phyloP scores from a whole-genome alignment of 2,113 vertebrate genomes.

The Nesospiza acunhae region DNA sequence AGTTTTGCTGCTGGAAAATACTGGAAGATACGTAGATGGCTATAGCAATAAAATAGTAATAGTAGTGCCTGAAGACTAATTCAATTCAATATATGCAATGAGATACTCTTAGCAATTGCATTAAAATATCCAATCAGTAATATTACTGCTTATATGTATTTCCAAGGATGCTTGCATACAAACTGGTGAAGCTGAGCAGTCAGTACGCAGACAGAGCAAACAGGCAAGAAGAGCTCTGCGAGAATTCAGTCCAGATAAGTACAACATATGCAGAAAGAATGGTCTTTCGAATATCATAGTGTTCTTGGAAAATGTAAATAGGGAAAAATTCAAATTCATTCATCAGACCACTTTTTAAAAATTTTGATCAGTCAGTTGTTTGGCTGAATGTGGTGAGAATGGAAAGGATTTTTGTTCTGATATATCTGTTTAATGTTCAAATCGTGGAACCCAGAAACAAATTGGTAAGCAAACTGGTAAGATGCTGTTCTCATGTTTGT shows the following conservation, averaged over 20 bases:
- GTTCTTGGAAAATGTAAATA: not conserved
- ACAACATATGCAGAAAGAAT: not conserved
- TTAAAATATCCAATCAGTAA: not conserved
- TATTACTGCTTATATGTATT: not conserved
- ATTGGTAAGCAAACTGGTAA: not conserved
- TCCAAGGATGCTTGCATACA: not conserved
- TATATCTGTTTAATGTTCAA: not conserved
- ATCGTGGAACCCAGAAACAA: not conserved
- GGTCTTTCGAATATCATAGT: not conserved
- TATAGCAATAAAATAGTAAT: not conserved
- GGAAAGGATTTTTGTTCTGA: not conserved
- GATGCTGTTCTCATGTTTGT: not conserved
- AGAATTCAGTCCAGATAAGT: not conserved
- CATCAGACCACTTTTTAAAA: not conserved
- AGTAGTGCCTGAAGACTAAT: not conserved
- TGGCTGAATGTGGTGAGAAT: not conserved
- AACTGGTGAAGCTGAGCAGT: not conserved
- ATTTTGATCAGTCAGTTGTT: not conserved
- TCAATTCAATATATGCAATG: not conserved
- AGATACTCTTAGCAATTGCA: not conserved
- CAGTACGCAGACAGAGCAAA: not conserved
- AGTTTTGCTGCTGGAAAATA: not conserved
- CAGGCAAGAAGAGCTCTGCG: not conserved
- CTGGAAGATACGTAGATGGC: not conserved
- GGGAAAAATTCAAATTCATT: not conserved